phyloP scores from a whole-genome alignment of 2,888 invertebrate species.

The Drosophila mulleri region DNA sequence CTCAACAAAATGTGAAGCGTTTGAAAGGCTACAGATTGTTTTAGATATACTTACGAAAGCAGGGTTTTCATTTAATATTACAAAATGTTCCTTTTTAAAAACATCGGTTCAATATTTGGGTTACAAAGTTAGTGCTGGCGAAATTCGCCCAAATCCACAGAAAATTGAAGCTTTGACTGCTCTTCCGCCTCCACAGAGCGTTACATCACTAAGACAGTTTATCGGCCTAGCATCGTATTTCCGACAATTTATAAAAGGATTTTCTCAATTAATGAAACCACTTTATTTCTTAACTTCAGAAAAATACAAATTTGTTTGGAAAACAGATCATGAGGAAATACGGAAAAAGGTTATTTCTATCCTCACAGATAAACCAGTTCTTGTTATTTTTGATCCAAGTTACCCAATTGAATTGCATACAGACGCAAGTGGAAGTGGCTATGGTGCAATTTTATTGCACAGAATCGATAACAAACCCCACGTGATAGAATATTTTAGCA shows the following conservation, averaged over 20 bases:
- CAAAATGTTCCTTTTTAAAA: neutral
- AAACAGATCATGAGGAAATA: neutral
- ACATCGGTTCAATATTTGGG: neutral
- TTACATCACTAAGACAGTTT: conserved; percentile 6
- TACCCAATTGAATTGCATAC: neutral
- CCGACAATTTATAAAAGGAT: conserved; percentile 5
- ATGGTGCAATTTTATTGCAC: neutral
- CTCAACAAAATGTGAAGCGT: neutral
- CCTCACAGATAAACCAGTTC: neutral
- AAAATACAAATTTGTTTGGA: neutral
- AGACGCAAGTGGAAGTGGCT: neutral
- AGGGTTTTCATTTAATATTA: too few species aligned
- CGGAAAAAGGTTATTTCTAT: neutral
- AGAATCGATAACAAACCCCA: neutral
- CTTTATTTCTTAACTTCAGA: conserved; percentile 1
- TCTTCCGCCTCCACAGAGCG: neutral
- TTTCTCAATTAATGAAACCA: conserved; percentile 1
- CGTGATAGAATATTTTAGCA: neutral
- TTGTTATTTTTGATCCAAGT: neutral
- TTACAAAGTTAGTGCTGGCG: neutral
- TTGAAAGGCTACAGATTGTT: neutral
- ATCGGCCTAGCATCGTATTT: conserved; percentile 6
- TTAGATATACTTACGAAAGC: neutral
- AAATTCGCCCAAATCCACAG: conserved; percentile 1
- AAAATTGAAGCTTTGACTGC: neutral